Evolutionary conservation across 2,797 vertebrate species (phyloP), one percentile per base, ranked within the genome.

Genomic region (Tachyglossus aculeatus): DNA sequence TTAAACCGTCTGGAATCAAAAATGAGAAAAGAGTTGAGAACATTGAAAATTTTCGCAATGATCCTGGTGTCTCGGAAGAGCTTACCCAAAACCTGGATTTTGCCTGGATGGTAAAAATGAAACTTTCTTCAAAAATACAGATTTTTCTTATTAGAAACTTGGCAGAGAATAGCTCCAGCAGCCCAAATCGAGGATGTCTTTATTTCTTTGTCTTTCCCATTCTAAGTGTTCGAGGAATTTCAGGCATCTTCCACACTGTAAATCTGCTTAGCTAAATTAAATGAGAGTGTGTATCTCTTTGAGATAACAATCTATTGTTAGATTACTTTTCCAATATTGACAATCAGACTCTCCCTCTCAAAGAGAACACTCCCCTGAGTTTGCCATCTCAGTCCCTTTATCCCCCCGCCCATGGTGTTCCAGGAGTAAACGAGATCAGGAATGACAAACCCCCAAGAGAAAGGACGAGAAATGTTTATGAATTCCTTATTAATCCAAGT

Each of bases 261-360:
- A 72, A 75, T 84, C 87, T 90, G 84, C 84, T 91, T 90, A 91
- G 75, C 51, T 55, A 71, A 89, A 64, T 82, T 89, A 90, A 92
- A 88, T 88, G 89, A 91, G 91, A 90, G 86, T 87, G 84, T 77
- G 39, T 83, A 82, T 82, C 86, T 86, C 80, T 41, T 16, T 78
- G 85, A 86, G 73, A 76, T 85, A 69, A 66, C 81, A 85, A 86
- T 85, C 74, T 83, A 86, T 86, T 88, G 86, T 89, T 90, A 89
- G 85, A 90, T 91, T 92, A 92, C 89, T 88, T 88, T 89, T 86
- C 84, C 80, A 90, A 82, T 89, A 90, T 87, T 91, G 88, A 87
- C 85, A 88, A 84, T 84, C 78, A 86, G 80, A 76, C 81, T 63
- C 77, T 67, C 51, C 58, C 29, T 85, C 50, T 61, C 75, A 58